Evolutionary conservation across 2,888 invertebrate species (phyloP).

Genomic region (Boloria euphrosyne): DNA sequence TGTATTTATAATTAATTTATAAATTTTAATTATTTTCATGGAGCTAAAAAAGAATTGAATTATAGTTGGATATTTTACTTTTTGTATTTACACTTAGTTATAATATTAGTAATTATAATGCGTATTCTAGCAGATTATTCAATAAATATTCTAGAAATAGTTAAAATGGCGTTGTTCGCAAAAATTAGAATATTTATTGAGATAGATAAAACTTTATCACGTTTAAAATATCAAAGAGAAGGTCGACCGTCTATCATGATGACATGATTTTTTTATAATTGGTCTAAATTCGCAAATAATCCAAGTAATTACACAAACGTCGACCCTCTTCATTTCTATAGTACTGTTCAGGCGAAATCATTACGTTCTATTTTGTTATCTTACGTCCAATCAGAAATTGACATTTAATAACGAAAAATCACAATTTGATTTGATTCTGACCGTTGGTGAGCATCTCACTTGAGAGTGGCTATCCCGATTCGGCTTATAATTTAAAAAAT

Average conservation of each 20-base stretch:
- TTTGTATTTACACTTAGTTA: too few species aligned
- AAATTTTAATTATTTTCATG: background rate
- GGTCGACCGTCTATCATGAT: conserved; percentile 38
- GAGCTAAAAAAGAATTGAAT: background rate
- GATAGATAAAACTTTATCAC: background rate
- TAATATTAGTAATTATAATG: too few species aligned
- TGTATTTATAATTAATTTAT: conserved; percentile 6
- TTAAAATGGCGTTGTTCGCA: background rate
- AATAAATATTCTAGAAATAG: background rate
- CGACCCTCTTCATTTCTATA: conserved; percentile 78
- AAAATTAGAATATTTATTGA: too few species aligned
- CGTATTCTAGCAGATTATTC: too few species aligned
- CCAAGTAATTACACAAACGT: conserved; percentile 79
- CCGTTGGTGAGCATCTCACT: too few species aligned
- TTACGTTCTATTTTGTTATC: conserved; percentile 55
- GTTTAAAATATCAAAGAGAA: background rate
- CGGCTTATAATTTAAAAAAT: too few species aligned
- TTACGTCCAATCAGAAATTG: conserved; percentile 41
- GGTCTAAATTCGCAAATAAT: conserved; percentile 77
- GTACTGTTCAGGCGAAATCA: conserved; percentile 59
- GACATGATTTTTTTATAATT: conserved; percentile 76
- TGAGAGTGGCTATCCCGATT: too few species aligned
- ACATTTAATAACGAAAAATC: conserved; percentile 22
- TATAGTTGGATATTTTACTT: background rate
- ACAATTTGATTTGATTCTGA: background rate